A percentile compares a stretch with the other conserved stretches of the same genome.
Conservation (phyloP, 2,888 invertebrate species). For the Tiliacea aurago region DNA sequence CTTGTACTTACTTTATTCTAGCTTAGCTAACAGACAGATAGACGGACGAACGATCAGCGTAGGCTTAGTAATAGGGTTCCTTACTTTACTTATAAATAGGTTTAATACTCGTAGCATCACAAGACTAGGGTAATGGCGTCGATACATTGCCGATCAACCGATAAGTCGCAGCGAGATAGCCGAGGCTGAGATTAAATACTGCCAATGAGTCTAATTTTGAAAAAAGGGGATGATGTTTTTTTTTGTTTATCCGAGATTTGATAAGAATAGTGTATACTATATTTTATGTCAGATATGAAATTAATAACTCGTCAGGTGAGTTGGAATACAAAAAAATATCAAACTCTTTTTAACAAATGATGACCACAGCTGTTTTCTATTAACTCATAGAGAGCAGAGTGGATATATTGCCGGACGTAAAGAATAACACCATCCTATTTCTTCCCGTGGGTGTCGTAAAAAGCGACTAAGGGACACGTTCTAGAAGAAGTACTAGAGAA, state of each 20-base stretch:
- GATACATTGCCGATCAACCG: constrained; percentile 67
- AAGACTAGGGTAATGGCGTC: constrained; percentile 71
- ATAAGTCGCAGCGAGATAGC: constrained; percentile 69
- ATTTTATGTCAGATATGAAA: background rate
- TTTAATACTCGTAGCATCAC: constrained; percentile 64
- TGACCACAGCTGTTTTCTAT: background rate
- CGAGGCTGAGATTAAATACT: constrained; percentile 49
- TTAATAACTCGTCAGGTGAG: background rate
- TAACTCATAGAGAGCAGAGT: background rate
- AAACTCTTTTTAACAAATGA: background rate
- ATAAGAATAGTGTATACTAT: constrained; percentile 5
- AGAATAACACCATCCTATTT: too few relatives aligned
- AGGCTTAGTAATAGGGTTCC: too few relatives aligned
- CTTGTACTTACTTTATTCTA: too few relatives aligned
- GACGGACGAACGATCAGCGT: too few relatives aligned
- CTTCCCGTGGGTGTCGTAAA: too few relatives aligned
- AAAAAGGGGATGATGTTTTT: background rate
- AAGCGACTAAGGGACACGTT: too few relatives aligned
- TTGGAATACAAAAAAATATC: background rate
- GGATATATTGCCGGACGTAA: too few relatives aligned
- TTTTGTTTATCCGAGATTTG: constrained; percentile 2
- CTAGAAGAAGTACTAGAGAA: too few relatives aligned
- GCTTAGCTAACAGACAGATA: too few relatives aligned
- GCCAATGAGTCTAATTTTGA: background rate
- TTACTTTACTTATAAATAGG: constrained; percentile 69